Evolutionary conservation across 2,888 invertebrate genomes (phyloP), one percentile per base, ranked within the genome.

Genomic region (Acleris cristana): DNA sequence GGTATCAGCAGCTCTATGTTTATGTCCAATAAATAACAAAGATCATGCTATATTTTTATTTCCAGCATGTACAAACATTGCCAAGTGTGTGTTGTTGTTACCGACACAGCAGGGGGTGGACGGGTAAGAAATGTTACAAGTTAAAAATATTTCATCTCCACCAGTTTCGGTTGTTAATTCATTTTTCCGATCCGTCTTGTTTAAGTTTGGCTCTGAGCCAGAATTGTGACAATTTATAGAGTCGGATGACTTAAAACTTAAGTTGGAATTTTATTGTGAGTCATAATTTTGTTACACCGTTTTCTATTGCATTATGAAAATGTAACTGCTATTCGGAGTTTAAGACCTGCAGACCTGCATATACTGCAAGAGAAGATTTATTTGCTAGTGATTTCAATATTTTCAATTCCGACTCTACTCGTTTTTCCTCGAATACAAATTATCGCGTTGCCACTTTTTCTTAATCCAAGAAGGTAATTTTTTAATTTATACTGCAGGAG

Each of bases 41-140:
- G 78, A 77, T 66, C 65, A 65, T 70, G 75, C 78, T 79, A 83
- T 82, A 84, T 84, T 82, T 85, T 83, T 83, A 83, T 85, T 83
- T 80, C 74, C 72, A 78, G 77, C 76, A 78, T 79, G 77, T 77
- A 78, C 79, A 78, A 79, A 79, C 79, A 78, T 82, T 85, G 86
- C 85, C 86, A 86, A 85, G 78, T 79, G 74, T 78, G 74, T 75
- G 23, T 74, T 83, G 84, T 85, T 85, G 84, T 86, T 56, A 74
- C 71, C 69, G 75, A 72, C 76, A 70, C 77, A 73, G 71, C 70
- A 65, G 73, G 73, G 75, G 75, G 72, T 64, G 70, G 70, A 70
- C 67, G 69, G 71, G 73, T 74, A 75, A 77, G 75, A 77, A 78
- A 80, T 77, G 79, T 76, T 79, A 76, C 81, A 79, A 79, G 79